Conservation (phyloP, 2,888 invertebrate genomes). For the Drosophila atripex region DNA sequence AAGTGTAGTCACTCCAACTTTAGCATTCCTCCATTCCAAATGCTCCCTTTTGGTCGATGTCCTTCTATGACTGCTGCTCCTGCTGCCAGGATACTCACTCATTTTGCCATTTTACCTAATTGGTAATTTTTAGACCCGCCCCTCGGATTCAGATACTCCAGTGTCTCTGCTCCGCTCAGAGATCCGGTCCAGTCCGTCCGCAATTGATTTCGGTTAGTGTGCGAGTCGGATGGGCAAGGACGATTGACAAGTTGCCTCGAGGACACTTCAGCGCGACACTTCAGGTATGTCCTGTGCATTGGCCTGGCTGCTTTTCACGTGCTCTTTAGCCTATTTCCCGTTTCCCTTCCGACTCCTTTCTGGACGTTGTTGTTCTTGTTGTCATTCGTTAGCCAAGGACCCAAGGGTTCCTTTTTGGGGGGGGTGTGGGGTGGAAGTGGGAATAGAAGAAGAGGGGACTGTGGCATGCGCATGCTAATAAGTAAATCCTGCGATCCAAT, state of each 20-base stretch:
- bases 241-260: conserved; percentile 63
- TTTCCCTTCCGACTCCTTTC: conserved; percentile 34
- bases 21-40: not conserved
- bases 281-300: conserved; percentile 36
- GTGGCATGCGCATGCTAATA: conserved; percentile 77
- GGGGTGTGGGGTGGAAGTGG: too few relatives aligned
- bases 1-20: not conserved
- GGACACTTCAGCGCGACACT: conserved; percentile 42
- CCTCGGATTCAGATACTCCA: conserved; percentile 1
- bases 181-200: conserved; percentile 52
- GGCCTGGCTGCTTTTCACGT: conserved; percentile 61
- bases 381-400: conserved; percentile 62
- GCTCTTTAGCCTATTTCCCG: conserved; percentile 76
- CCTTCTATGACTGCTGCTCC: conserved; percentile 9
- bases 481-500: conserved; percentile 80
- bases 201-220: conserved; percentile 76
- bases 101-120: conserved; percentile 78
- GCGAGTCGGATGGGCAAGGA: conserved; percentile 50
- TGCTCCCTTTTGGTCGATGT: not conserved
- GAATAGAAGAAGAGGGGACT: conserved; percentile 28
- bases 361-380: conserved; percentile 35
- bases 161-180: not conserved
- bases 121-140: conserved; percentile 67
- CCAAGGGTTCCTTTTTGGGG: conserved; percentile 37
- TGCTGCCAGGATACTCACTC: conserved; percentile 51